These are phyloP conservation scores for Ladona fulva DNA, from an alignment of 1,140 invertebrate genomes.

Conservation along the genomic window DNA sequence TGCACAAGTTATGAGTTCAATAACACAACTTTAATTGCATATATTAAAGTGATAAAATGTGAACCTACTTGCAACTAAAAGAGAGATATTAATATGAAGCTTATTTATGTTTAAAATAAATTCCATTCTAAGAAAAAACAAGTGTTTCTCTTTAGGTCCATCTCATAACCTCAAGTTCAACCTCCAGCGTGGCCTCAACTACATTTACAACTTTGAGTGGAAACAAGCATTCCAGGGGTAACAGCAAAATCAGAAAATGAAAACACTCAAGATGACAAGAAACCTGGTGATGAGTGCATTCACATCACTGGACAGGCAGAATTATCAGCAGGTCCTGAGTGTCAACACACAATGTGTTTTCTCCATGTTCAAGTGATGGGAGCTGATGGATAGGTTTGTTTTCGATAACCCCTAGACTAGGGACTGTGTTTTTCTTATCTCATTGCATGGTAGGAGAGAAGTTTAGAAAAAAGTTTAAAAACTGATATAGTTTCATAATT, in stretches of 20 bases:
- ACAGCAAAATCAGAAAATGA: constrained; percentile 32
- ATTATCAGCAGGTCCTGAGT: constrained; percentile 49
- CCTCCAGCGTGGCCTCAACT: constrained; percentile 50
- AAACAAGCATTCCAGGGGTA: constrained; percentile 46
- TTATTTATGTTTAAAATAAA: no score
- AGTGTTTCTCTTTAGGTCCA: neutral
- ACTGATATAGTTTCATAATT: no score
- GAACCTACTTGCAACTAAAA: no score
- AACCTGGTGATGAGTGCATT: constrained; percentile 33
- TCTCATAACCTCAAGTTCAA: constrained; percentile 31
- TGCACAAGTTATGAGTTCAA: no score
- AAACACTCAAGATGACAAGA: neutral
- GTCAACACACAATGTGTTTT: constrained; percentile 49
- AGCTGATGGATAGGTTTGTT: constrained; percentile 35
- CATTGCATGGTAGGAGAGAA: no score
- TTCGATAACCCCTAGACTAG: no score
- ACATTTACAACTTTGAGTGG: constrained; percentile 54
- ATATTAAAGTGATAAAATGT: no score
- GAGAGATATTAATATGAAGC: no score
- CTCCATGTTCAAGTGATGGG: constrained; percentile 45
- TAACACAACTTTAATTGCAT: no score
- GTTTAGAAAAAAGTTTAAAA: no score
- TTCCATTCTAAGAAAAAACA: no score
- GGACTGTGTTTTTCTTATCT: no score
- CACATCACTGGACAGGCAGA: constrained; percentile 47